These are phyloP conservation scores for Epistrophe eligans DNA, from an alignment of 2,888 invertebrate genomes.

Conservation along the genomic window DNA sequence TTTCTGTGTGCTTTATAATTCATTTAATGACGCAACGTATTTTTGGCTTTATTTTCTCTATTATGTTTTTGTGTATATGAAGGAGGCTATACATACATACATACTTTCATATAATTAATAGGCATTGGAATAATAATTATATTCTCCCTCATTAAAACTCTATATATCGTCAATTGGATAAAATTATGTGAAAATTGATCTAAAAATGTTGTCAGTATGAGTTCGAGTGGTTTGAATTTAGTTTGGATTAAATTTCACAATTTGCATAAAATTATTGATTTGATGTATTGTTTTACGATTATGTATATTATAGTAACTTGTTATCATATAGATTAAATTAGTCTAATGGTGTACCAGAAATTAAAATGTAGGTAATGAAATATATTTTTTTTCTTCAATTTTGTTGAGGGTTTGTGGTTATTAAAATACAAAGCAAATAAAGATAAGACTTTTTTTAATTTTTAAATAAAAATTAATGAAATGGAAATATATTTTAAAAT, in stretches of 20 bases:
- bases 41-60: neutral
- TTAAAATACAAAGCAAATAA: no score
- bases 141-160: conserved; percentile 12
- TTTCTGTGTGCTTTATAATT: conserved; percentile 44
- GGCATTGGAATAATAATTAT: conserved; percentile 48
- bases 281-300: conserved; percentile 3
- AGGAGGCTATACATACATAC: neutral
- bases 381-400: neutral
- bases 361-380: neutral
- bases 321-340: conserved; percentile 1
- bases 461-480: no score
- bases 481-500: no score
- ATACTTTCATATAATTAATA: conserved; percentile 18
- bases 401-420: no score
- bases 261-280: conserved; percentile 21
- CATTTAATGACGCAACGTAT: conserved; percentile 56
- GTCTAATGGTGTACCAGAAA: neutral
- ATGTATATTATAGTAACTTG: neutral
- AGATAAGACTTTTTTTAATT: no score
- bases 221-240: neutral
- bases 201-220: neutral
- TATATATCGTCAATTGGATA: neutral
- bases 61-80: neutral
- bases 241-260: conserved; percentile 10
- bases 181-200: conserved; percentile 10